Percentiles rank a stretch among this genome's conserved stretches.
phyloP scores from a whole-genome alignment of 2,113 vertebrate species.

The Sciurus niger region DNA sequence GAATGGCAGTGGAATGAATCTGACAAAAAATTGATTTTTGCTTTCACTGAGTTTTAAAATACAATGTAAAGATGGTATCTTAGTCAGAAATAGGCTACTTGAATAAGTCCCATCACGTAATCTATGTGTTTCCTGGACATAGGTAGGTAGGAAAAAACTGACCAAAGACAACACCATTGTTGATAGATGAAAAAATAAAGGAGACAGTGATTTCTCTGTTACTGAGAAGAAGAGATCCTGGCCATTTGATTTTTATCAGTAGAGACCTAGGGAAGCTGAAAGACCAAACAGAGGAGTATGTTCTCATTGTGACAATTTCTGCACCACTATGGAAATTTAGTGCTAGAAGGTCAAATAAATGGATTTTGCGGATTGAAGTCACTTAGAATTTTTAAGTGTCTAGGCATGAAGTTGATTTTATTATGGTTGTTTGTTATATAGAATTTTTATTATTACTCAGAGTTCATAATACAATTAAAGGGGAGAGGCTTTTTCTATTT shows the following conservation, averaged over 20 bases:
- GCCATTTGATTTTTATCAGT: neutral
- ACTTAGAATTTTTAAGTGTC: neutral
- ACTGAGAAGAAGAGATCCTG: neutral
- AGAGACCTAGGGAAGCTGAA: neutral
- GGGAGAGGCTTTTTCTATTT: neutral
- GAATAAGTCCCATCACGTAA: neutral
- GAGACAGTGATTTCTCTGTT: neutral
- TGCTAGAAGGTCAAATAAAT: neutral
- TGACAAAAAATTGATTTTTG: neutral
- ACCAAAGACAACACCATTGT: neutral
- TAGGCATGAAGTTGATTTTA: neutral
- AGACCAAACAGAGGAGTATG: neutral
- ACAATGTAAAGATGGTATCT: neutral
- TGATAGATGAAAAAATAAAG: neutral
- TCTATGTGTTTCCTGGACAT: neutral
- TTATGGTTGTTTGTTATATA: neutral
- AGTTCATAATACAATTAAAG: neutral
- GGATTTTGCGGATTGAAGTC: neutral
- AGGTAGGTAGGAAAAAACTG: neutral
- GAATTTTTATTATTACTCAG: constrained; percentile 2
- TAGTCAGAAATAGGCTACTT: neutral
- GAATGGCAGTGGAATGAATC: too few relatives aligned
- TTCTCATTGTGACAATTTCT: neutral
- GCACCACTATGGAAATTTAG: neutral
- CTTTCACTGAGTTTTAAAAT: neutral